Conservation (phyloP, 2,113 vertebrate genomes). For the Tragelaphus strepsiceros region DNA sequence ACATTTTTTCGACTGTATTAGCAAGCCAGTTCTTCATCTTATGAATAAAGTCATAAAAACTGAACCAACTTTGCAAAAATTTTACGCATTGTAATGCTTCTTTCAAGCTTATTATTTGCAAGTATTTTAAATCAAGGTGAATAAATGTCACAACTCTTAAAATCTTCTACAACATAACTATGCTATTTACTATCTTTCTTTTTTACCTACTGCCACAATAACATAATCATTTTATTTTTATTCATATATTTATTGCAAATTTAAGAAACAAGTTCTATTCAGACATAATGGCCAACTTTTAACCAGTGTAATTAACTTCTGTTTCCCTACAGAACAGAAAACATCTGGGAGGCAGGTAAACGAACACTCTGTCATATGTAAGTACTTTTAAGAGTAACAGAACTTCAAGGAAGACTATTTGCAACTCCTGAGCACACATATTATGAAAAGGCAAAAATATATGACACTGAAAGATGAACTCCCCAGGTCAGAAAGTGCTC, state of each 20-base stretch:
- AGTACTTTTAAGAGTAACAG: neutral
- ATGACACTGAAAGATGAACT: neutral
- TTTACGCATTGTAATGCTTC: neutral
- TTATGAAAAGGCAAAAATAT: neutral
- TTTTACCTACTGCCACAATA: neutral
- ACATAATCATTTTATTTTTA: neutral
- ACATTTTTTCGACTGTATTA: neutral
- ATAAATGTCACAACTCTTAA: neutral
- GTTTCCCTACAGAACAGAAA: neutral
- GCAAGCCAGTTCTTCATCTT: neutral
- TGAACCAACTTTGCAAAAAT: neutral
- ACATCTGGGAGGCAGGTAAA: neutral
- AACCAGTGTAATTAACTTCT: neutral
- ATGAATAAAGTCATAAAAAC: neutral
- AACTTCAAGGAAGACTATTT: neutral
- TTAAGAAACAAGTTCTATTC: neutral
- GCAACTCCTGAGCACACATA: neutral
- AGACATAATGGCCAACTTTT: neutral
- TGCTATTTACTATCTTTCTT: neutral
- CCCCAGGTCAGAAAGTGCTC: neutral
- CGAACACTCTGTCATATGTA: neutral
- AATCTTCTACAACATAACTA: neutral
- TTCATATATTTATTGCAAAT: neutral
- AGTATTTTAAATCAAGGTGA: constrained; percentile 24
- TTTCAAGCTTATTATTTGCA: constrained; percentile 6